Evolutionary conservation across 2,797 vertebrate genomes (phyloP), one percentile per base, ranked within the genome.

Genomic region (Macropodus opercularis): DNA sequence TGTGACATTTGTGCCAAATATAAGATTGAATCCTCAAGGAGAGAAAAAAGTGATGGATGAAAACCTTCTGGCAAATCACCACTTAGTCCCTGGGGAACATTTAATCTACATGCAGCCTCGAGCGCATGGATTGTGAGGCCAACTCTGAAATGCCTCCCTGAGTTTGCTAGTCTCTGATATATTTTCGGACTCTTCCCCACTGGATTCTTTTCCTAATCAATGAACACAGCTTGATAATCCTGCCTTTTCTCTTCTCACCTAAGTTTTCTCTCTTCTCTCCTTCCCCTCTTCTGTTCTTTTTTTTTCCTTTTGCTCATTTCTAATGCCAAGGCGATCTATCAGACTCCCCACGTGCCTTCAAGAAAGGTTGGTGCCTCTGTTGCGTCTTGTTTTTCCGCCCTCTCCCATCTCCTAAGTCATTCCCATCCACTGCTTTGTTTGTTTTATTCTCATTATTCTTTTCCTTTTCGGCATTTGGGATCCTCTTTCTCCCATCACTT

Each of bases 341-440:
- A 93, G 96, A 98, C 90, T 94, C 96, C 93, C 95, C 94, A 90
- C 95, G 93, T 85, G 93, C 95, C 93, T 93, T 96, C 95, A 99
- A 96, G 93, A 98, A 98, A 99, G 97, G 97, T 99, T 96, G 96
- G 97, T 99, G 89, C 89, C 84, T 85, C 60, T 88, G 84, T 85
- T 87, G 79, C 75, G 51, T 89, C 79, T 86, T 81, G 70, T 79
- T 80, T 80, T 80, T 49, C 46, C 17, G 19, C 49, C 34, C 17
- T 44, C 26, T 42, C 60, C 67, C 51, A 62, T 57, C 62, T 63
- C 60, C 62, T 38, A 3, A 64, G 46, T 46, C 69, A 78, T 78
- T 57, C 46, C 47, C 63, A 69, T 82, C 53, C 40, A 36, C 41
- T 53, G n/a, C n/a, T n/a, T n/a, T n/a, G 14, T 72, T 83, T 63